A percentile compares a stretch with the other conserved stretches of the same genome.
These are phyloP conservation scores for Eptatretus burgeri DNA, from an alignment of 2,113 vertebrate genomes.

Conservation along the genomic window DNA sequence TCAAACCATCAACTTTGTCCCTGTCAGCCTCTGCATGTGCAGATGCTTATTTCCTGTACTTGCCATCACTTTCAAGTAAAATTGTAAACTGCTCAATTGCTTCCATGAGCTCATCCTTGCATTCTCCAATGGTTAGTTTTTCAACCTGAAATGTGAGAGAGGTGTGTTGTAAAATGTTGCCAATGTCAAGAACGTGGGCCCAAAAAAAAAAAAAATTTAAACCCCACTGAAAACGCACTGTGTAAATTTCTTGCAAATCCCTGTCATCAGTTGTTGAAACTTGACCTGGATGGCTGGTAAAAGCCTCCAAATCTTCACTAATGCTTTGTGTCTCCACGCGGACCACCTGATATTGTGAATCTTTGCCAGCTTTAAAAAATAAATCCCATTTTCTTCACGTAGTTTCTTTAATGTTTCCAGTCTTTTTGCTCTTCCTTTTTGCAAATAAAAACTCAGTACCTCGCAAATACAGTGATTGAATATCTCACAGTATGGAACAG, in stretches of 20 bases:
- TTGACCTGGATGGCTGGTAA: constrained; percentile 11
- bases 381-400: not conserved
- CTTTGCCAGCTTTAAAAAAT: not conserved
- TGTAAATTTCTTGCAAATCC: constrained; percentile 9
- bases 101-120: constrained; percentile 10
- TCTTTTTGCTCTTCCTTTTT: not conserved
- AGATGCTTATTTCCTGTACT: constrained; percentile 8
- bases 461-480: not conserved
- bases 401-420: not conserved
- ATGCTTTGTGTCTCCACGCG: not conserved
- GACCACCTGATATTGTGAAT: not conserved
- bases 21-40: constrained; percentile 8
- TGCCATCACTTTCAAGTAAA: constrained; percentile 9
- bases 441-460: not conserved
- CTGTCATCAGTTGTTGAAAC: constrained; percentile 10
- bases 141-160: constrained; percentile 9
- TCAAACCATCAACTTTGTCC: not conserved
- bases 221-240: constrained; percentile 10
- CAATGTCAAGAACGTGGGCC: constrained; percentile 10
- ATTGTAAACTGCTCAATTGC: constrained; percentile 11
- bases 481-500: constrained; percentile 1
- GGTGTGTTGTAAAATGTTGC: not conserved
- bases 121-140: constrained; percentile 9
- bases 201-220: too few species aligned
- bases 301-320: constrained; percentile 9